These are phyloP conservation scores for Sciaenops ocellatus DNA, from an alignment of 2,797 vertebrate species.

Conservation along the genomic window DNA sequence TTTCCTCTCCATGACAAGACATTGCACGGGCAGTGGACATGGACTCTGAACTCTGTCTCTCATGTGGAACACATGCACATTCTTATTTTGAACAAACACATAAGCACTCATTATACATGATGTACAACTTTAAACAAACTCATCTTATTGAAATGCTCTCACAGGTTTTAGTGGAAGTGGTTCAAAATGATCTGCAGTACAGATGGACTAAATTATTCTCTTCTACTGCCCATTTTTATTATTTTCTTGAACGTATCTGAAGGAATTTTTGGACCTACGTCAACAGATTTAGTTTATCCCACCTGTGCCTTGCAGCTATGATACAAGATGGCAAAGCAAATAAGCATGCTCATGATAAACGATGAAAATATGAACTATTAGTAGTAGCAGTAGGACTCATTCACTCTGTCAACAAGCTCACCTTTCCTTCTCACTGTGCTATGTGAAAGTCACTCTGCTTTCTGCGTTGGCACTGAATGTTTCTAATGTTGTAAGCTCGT, in stretches of 20 bases:
- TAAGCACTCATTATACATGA: not conserved
- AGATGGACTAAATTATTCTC: too few species aligned
- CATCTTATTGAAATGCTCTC: not conserved
- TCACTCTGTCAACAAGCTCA: too few species aligned
- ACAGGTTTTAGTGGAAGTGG: slow-evolving; percentile 33
- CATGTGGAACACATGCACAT: not conserved
- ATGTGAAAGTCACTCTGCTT: not conserved
- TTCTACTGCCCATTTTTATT: not conserved
- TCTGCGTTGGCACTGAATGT: not conserved
- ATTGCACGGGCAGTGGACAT: not conserved
- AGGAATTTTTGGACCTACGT: not conserved
- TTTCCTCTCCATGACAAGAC: slow-evolving; percentile 8
- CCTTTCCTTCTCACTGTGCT: not conserved
- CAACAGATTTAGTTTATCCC: not conserved
- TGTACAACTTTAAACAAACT: slow-evolving; percentile 11
- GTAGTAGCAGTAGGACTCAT: not conserved
- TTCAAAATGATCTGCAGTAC: slow-evolving; percentile 26
- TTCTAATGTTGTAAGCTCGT: not conserved
- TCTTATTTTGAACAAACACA: not conserved
- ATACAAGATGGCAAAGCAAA: not conserved
- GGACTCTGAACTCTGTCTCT: not conserved
- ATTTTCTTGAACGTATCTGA: not conserved
- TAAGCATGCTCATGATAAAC: not conserved
- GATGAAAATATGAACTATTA: too few species aligned
- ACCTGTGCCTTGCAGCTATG: too few species aligned